Conservation (phyloP, 2,113 vertebrate genomes). For the Prietella phreatophila region DNA sequence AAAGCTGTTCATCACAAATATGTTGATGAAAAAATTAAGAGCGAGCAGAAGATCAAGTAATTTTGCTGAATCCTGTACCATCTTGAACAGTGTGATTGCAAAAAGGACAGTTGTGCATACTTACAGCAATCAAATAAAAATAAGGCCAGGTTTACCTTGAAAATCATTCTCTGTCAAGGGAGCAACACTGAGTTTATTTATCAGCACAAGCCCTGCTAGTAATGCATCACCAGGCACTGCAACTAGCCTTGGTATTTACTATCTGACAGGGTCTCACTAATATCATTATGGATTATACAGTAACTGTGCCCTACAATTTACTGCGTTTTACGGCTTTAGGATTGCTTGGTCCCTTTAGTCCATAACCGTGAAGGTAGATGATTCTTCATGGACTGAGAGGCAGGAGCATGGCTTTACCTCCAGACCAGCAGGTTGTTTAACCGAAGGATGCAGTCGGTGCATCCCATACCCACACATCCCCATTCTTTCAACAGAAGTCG, state of each 20-base stretch:
- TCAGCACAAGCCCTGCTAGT: conserved; percentile 52
- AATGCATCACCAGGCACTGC: conserved; percentile 58
- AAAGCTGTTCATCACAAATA: conserved; percentile 17
- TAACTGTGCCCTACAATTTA: conserved; percentile 77
- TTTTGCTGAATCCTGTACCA: background rate
- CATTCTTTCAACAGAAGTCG: background rate
- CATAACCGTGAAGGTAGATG: conserved; percentile 44
- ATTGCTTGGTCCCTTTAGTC: conserved; percentile 73
- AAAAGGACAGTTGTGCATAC: conserved; percentile 40
- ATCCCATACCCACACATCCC: background rate
- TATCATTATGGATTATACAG: conserved; percentile 75
- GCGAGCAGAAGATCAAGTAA: background rate
- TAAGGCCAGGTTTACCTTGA: conserved; percentile 49
- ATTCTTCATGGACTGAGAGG: conserved; percentile 32
- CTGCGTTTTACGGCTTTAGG: conserved; percentile 69
- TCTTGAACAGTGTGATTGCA: conserved; percentile 23
- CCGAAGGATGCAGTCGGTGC: background rate
- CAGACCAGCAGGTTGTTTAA: conserved; percentile 17
- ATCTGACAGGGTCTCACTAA: conserved; percentile 59
- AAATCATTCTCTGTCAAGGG: conserved; percentile 50
- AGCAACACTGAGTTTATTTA: conserved; percentile 60
- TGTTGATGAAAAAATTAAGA: background rate
- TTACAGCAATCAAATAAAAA: conserved; percentile 53
- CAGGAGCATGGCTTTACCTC: background rate
- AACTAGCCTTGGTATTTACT: conserved; percentile 67